phyloP scores from a whole-genome alignment of 2,888 invertebrate species.

The Agrochola litura region DNA sequence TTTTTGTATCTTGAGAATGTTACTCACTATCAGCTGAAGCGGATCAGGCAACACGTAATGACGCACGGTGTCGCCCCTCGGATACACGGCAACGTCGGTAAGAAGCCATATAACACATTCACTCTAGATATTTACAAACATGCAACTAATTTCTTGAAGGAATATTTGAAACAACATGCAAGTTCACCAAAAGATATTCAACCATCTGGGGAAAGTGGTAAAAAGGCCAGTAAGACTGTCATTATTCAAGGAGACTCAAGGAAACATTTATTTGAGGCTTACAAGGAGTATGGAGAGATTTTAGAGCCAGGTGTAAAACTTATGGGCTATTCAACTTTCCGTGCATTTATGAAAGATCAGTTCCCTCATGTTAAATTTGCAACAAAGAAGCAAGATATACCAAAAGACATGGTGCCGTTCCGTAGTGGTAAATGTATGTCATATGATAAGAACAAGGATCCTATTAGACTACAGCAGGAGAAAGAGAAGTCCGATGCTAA shows the following conservation, averaged over 20 bases:
- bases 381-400: slow-evolving; percentile 89
- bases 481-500: slow-evolving; percentile 88
- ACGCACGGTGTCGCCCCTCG: slow-evolving; percentile 94
- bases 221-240: slow-evolving; percentile 88
- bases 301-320: slow-evolving; percentile 93
- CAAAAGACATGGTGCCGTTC: slow-evolving; percentile 88
- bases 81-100: slow-evolving; percentile 95
- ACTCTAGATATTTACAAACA: slow-evolving; percentile 94
- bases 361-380: slow-evolving; percentile 95
- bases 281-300: slow-evolving; percentile 93
- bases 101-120: slow-evolving; percentile 95
- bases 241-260: slow-evolving; percentile 90
- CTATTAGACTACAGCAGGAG: slow-evolving; percentile 87
- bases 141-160: slow-evolving; percentile 94
- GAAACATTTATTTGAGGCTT: slow-evolving; percentile 94
- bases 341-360: slow-evolving; percentile 95
- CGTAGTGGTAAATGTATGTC: slow-evolving; percentile 90
- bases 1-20: slow-evolving; percentile 95
- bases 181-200: slow-evolving; percentile 89
- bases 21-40: slow-evolving; percentile 94
- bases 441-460: slow-evolving; percentile 89
- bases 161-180: slow-evolving; percentile 93
- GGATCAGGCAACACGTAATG: slow-evolving; percentile 94
- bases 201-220: slow-evolving; percentile 85
- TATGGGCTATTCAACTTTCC: slow-evolving; percentile 95